phyloP scores from a whole-genome alignment of 2,797 vertebrate species.

The Silurus lanzhouensis region DNA sequence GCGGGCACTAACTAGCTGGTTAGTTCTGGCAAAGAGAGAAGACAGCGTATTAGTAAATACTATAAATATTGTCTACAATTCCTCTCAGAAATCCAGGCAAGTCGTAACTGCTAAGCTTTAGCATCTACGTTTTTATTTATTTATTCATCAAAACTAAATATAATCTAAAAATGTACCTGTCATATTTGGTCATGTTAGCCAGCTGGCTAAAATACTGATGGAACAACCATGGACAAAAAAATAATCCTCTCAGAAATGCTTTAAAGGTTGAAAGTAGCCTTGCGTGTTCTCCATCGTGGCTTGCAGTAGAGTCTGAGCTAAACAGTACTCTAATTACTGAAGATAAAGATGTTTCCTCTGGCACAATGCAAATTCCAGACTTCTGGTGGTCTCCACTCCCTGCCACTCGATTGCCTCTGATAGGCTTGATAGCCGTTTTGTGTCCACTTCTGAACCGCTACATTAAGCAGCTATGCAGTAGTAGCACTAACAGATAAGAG shows the following conservation, averaged over 20 bases:
- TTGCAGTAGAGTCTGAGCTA: background rate
- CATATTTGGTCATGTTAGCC: background rate
- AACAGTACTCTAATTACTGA: conserved; percentile 30
- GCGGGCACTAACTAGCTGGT: background rate
- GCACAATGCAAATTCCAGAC: conserved; percentile 18
- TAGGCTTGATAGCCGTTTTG: conserved; percentile 42
- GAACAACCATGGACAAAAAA: no score
- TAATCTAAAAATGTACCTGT: background rate
- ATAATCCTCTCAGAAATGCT: background rate
- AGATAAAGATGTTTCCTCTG: conserved; percentile 24
- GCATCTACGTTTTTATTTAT: no score
- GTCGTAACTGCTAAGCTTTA: background rate
- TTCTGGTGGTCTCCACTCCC: conserved; percentile 34
- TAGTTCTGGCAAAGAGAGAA: no score
- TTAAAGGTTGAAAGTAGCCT: background rate
- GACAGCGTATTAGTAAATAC: no score
- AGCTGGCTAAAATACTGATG: background rate
- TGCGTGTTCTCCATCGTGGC: background rate
- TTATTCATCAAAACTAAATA: background rate
- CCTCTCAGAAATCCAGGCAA: background rate
- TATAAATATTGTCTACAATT: no score
- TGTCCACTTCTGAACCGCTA: conserved; percentile 29
- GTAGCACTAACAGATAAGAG: conserved; percentile 18
- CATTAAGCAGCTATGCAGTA: conserved; percentile 45
- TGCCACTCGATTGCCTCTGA: conserved; percentile 16